Percentiles rank a stretch among this genome's conserved stretches.
These are phyloP conservation scores for Agonopterix heracliana DNA, from an alignment of 2,888 invertebrate genomes.

Conservation along the genomic window DNA sequence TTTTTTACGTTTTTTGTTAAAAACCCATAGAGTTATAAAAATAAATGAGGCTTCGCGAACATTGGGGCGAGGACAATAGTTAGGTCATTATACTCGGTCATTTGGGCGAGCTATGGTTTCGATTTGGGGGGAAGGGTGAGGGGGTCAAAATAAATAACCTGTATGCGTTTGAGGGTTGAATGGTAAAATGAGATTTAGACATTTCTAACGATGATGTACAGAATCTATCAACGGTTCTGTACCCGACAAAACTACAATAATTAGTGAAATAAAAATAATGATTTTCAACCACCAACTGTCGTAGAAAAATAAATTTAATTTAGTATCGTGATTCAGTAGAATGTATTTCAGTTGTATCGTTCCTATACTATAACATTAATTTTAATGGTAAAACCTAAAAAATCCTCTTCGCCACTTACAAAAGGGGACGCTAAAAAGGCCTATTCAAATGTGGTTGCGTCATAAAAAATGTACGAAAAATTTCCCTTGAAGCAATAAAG, in stretches of 20 bases:
- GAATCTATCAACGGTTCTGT: not conserved
- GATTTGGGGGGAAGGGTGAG: slow-evolving; percentile 36
- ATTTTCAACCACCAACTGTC: not conserved
- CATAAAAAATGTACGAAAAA: slow-evolving; percentile 54
- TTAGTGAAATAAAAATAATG: not conserved
- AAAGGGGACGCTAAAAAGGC: slow-evolving; percentile 35
- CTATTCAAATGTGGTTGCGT: slow-evolving; percentile 51
- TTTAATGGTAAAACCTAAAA: slow-evolving; percentile 59
- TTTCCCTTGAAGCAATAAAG: slow-evolving; percentile 49
- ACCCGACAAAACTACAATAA: not conserved
- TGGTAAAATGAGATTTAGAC: slow-evolving; percentile 36
- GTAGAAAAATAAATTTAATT: not conserved
- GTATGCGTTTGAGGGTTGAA: slow-evolving; percentile 45
- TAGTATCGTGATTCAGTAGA: too few relatives aligned
- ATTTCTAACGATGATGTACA: not conserved
- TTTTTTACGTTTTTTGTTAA: slow-evolving; percentile 54
- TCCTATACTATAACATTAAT: slow-evolving; percentile 59
- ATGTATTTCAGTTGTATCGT: slow-evolving; percentile 13
- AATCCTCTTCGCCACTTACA: slow-evolving; percentile 41
- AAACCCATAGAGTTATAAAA: slow-evolving; percentile 64
- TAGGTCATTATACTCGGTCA: slow-evolving; percentile 72
- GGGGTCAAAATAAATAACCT: slow-evolving; percentile 51
- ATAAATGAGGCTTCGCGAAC: slow-evolving; percentile 66
- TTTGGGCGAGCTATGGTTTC: slow-evolving; percentile 53
- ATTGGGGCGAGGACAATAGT: slow-evolving; percentile 70